These are phyloP conservation scores for Leptinotarsa texana DNA, from an alignment of 1,140 invertebrate genomes.

Conservation along the genomic window DNA sequence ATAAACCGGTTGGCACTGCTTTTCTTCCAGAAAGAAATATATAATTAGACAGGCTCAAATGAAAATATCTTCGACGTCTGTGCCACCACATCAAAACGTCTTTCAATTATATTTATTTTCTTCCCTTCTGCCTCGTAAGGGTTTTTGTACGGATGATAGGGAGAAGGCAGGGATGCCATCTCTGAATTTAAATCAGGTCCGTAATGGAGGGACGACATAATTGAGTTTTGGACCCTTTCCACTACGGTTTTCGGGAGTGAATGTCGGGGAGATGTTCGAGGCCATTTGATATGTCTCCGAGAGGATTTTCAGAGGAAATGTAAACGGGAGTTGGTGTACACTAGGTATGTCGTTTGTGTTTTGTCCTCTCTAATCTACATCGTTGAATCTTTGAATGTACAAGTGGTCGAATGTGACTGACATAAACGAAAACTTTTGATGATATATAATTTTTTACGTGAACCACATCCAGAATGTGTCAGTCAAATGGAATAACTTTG, in stretches of 20 bases:
- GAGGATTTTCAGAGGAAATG: not conserved
- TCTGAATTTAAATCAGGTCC: conserved; percentile 30
- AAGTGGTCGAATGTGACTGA: too few species aligned
- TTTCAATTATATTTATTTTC: conserved; percentile 30
- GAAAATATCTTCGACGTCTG: conserved; percentile 23
- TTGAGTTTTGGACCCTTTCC: conserved; percentile 26
- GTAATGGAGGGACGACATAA: conserved; percentile 26
- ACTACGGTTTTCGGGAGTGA: conserved; percentile 22
- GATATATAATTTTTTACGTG: too few species aligned
- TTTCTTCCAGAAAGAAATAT: not conserved
- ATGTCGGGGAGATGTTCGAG: conserved; percentile 24
- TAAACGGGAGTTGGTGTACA: not conserved
- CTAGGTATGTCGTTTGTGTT: not conserved
- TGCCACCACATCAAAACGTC: conserved; percentile 22
- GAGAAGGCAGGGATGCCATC: conserved; percentile 12
- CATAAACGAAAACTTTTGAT: too few species aligned
- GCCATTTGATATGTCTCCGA: conserved; percentile 20
- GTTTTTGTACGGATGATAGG: conserved; percentile 22
- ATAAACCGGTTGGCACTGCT: conserved; percentile 10
- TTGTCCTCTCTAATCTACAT: too few species aligned
- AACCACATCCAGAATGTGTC: too few species aligned
- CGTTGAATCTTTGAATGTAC: too few species aligned
- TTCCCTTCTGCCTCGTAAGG: conserved; percentile 21
- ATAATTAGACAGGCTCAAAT: conserved; percentile 9
- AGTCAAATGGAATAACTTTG: too few species aligned